Conservation (phyloP, 2,888 invertebrate genomes). For the Euphydryas editha region DNA sequence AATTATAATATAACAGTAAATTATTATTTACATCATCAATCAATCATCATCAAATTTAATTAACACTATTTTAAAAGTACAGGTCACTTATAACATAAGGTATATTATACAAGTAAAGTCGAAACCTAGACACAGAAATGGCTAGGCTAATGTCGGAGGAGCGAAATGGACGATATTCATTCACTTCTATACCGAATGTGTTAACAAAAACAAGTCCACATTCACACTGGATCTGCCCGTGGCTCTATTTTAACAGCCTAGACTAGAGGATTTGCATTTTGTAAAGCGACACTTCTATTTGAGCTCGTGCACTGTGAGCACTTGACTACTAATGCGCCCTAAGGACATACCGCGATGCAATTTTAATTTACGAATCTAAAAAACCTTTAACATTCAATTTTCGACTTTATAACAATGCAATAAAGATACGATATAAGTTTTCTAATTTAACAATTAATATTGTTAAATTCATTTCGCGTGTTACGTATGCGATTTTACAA, state of each 20-base stretch:
- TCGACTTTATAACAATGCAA: background rate
- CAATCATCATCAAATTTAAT: too few relatives aligned
- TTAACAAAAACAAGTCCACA: constrained; percentile 12
- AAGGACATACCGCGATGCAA: constrained; percentile 40
- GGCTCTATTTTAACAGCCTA: constrained; percentile 34
- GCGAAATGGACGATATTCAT: constrained; percentile 4
- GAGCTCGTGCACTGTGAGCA: constrained; percentile 21
- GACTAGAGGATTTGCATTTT: constrained; percentile 29
- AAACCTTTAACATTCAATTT: background rate
- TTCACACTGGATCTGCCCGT: constrained; percentile 21
- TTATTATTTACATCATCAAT: too few relatives aligned
- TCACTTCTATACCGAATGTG: constrained; percentile 3
- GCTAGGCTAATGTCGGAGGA: background rate
- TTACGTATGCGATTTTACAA: background rate
- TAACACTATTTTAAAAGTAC: background rate
- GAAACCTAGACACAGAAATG: background rate
- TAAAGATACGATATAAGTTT: background rate
- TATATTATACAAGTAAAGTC: background rate
- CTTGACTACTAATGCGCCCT: constrained; percentile 58
- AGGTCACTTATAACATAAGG: background rate
- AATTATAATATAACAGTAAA: too few relatives aligned
- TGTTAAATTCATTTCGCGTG: constrained; percentile 2
- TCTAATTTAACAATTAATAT: constrained; percentile 4
- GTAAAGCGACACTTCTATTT: constrained; percentile 22
- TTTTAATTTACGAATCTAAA: background rate